These are phyloP conservation scores for Sebastes matsubarae DNA, from an alignment of 2,797 vertebrate genomes.

Conservation along the genomic window DNA sequence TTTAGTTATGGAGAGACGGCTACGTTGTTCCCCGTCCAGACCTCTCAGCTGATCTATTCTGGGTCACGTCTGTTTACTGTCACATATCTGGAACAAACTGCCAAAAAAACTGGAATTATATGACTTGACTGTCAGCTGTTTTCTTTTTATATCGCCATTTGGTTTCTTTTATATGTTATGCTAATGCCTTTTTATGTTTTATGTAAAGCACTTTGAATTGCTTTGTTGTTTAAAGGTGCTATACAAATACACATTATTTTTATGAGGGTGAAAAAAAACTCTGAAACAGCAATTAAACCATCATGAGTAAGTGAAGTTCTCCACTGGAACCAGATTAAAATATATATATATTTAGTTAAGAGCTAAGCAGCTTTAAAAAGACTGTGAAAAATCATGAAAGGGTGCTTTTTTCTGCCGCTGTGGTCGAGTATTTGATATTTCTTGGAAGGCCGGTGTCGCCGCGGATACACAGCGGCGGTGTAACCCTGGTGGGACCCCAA, in stretches of 20 bases:
- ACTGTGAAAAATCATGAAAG: neutral
- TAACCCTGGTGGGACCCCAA: slow-evolving; percentile 29
- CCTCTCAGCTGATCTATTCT: neutral
- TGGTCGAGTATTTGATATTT: slow-evolving; percentile 1
- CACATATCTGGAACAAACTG: neutral
- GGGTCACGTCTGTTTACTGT: neutral
- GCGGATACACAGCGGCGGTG: neutral
- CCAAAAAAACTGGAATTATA: neutral
- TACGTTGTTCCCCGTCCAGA: neutral
- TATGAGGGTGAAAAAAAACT: neutral
- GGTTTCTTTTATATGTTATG: neutral
- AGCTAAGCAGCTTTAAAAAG: neutral
- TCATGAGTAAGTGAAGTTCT: neutral
- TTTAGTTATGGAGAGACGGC: neutral
- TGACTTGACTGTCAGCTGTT: neutral
- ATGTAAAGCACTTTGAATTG: neutral
- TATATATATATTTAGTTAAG: neutral
- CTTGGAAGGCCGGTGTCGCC: neutral
- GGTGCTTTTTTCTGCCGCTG: neutral
- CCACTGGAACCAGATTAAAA: neutral
- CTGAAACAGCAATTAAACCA: neutral
- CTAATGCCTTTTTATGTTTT: neutral
- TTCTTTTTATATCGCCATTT: neutral
- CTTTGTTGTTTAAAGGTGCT: neutral
- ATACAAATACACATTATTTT: neutral